Evolutionary conservation across 1,140 invertebrate genomes (phyloP).

Genomic region (Capitella teleta): DNA sequence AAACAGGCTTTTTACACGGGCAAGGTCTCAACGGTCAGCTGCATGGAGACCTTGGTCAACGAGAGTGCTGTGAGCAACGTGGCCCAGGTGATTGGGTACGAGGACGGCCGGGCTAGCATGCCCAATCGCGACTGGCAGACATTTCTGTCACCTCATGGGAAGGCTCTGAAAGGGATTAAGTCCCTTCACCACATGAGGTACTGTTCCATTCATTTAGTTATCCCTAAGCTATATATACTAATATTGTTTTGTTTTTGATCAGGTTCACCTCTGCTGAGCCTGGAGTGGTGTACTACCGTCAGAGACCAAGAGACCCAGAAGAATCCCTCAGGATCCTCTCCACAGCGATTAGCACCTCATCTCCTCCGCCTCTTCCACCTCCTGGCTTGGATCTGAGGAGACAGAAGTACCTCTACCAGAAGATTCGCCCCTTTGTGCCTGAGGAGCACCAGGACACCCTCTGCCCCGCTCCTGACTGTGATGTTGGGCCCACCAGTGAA

Average conservation of each 20-base stretch:
- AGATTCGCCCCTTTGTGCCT: constrained; percentile 4
- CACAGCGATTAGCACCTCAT: too few relatives aligned
- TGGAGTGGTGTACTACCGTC: too few relatives aligned
- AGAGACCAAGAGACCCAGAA: too few relatives aligned
- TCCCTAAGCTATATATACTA: too few relatives aligned
- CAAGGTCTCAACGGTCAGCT: not conserved
- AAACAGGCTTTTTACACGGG: constrained; percentile 12
- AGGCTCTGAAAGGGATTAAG: too few relatives aligned
- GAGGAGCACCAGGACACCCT: not conserved
- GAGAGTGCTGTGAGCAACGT: not conserved
- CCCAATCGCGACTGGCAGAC: constrained; percentile 6
- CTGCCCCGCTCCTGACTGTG: constrained; percentile 4
- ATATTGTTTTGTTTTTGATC: too few relatives aligned
- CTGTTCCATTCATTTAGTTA: too few relatives aligned
- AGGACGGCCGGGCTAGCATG: constrained; percentile 3
- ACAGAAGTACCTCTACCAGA: constrained; percentile 2
- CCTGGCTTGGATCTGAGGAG: constrained; percentile 5
- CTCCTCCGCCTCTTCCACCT: constrained; percentile 1
- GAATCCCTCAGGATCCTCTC: too few relatives aligned
- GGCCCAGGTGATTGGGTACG: constrained; percentile 6
- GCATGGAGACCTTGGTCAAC: not conserved
- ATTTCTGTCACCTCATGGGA: not conserved
- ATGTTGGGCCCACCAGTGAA: too few relatives aligned
- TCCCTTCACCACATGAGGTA: too few relatives aligned
- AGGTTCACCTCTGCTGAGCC: too few relatives aligned